Conservation (phyloP, 2,113 vertebrate species). For the rabbit (Oryctolagus cuniculus) region mOryCun1.1 NC_091439.1:53103501-53104000, state of each 20-base stretch:
- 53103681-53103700: neutral
- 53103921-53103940: neutral
- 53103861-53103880: constrained; percentile 1
- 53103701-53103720: neutral
- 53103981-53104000: no score
- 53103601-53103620: neutral
- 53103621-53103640: neutral
- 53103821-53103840: neutral
- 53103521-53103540: constrained; percentile 26
- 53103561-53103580: constrained; percentile 29
- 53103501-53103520: constrained; percentile 26
- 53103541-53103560: neutral
- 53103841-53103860: neutral
- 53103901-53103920: constrained; percentile 25
- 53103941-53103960: no score
- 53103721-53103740: neutral
- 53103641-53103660: neutral
- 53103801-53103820: neutral
- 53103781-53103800: neutral
- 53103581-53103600: neutral
- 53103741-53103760: neutral
- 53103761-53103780: neutral
- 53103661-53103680: constrained; percentile 42
- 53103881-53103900: constrained; percentile 25
- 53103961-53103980: no score